Percentiles rank a stretch among this genome's conserved stretches.
These are phyloP conservation scores for Neomorphus geoffroyi DNA, from an alignment of 2,797 vertebrate species.

Conservation along the genomic window DNA sequence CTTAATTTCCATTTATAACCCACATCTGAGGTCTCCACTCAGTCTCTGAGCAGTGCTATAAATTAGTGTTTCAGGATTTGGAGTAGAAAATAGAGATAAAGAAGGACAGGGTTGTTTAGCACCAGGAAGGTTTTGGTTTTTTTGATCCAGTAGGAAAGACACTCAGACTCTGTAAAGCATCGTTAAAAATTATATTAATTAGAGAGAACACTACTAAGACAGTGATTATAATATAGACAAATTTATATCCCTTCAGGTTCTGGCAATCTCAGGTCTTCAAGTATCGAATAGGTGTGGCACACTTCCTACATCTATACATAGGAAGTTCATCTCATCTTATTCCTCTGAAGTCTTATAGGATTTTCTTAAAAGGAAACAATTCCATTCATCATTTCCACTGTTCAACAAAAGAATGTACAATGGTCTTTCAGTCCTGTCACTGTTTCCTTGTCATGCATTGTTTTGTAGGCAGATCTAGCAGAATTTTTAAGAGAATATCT, in stretches of 20 bases:
- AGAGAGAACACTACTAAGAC: neutral
- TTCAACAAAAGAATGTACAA: neutral
- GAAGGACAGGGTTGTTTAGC: neutral
- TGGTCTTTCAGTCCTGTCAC: no score
- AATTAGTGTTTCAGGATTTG: neutral
- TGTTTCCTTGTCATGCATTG: neutral
- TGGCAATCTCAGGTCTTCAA: neutral
- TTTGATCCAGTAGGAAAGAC: neutral
- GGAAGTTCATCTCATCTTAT: neutral
- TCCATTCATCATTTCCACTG: neutral
- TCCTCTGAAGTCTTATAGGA: neutral
- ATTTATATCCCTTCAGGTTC: neutral
- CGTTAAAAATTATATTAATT: neutral
- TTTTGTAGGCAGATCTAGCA: neutral
- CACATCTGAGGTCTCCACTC: no score
- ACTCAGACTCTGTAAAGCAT: neutral
- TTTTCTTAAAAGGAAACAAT: neutral
- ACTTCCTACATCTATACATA: accelerated
- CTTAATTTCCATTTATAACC: no score
- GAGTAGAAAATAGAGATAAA: neutral
- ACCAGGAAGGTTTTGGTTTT: accelerated
- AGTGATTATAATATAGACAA: neutral
- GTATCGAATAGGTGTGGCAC: neutral
- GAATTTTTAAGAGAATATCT: neutral
- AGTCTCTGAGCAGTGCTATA: neutral